A percentile compares a stretch with the other conserved stretches of the same genome.
Evolutionary conservation across 2,113 vertebrate genomes (phyloP).

Genomic region (Dunckerocampus dactyliophorus): DNA sequence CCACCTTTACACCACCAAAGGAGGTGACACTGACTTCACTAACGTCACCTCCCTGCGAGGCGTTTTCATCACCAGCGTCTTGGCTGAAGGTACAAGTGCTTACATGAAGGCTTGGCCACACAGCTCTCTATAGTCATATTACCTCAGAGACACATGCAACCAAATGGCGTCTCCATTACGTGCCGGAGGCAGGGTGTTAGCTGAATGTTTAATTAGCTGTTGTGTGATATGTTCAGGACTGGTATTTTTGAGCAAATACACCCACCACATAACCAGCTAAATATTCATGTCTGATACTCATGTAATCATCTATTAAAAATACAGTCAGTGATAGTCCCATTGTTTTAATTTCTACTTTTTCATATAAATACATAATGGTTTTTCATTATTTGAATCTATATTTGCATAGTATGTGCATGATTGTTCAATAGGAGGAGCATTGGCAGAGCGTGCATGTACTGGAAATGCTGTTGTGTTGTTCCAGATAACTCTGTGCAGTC

Average conservation of each 20-base stretch:
- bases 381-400: background rate
- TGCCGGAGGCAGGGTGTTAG: slow-evolving; percentile 16
- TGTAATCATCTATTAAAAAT: too few relatives aligned
- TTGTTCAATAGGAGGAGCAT: background rate
- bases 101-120: slow-evolving; percentile 6
- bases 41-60: slow-evolving; percentile 90
- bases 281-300: too few relatives aligned
- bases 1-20: slow-evolving; percentile 85
- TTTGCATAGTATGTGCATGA: background rate
- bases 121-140: slow-evolving; percentile 16
- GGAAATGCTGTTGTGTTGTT: slow-evolving; percentile 17
- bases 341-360: slow-evolving; percentile 2
- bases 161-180: slow-evolving; percentile 37
- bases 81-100: slow-evolving; percentile 77
- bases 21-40: slow-evolving; percentile 89
- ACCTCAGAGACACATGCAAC: slow-evolving; percentile 21
- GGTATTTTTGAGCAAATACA: too few relatives aligned
- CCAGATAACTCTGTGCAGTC: slow-evolving; percentile 85
- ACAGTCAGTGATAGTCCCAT: too few relatives aligned
- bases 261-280: too few relatives aligned
- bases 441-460: background rate
- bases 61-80: slow-evolving; percentile 85
- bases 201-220: slow-evolving; percentile 59
- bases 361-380: background rate
- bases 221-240: slow-evolving; percentile 31